A percentile compares a stretch with the other conserved stretches of the same genome.
phyloP scores from a whole-genome alignment of 2,888 invertebrate genomes.

The Zygaena filipendulae region DNA sequence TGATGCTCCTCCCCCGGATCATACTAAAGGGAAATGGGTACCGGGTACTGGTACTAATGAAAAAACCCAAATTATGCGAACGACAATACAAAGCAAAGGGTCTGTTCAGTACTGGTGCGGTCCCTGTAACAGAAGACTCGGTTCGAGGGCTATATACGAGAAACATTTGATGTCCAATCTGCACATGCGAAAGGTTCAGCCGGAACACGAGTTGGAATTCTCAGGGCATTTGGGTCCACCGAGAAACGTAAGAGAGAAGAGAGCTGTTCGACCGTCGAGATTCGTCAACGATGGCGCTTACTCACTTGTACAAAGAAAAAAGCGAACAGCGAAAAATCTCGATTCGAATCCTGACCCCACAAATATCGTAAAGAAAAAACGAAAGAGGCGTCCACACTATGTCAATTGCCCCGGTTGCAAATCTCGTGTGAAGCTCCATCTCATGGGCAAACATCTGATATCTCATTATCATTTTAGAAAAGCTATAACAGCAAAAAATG shows the following conservation, averaged over 20 bases:
- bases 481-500: constrained; percentile 68
- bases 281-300: constrained; percentile 39
- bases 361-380: constrained; percentile 38
- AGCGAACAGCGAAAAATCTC: constrained; percentile 16
- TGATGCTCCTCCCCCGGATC: constrained; percentile 73
- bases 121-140: constrained; percentile 80
- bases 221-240: constrained; percentile 53
- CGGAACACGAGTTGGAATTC: constrained; percentile 76
- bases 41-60: constrained; percentile 73
- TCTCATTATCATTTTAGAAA: constrained; percentile 87
- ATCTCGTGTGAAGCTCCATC: constrained; percentile 72
- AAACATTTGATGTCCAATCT: constrained; percentile 80
- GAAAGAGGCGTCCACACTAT: constrained; percentile 68
- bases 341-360: constrained; percentile 10
- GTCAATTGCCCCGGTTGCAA: constrained; percentile 79
- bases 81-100: constrained; percentile 56
- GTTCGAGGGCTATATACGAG: constrained; percentile 79
- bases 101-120: constrained; percentile 81
- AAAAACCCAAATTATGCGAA: constrained; percentile 65
- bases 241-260: constrained; percentile 30
- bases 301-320: constrained; percentile 29
- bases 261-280: constrained; percentile 39
- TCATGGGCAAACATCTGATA: constrained; percentile 87
- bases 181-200: constrained; percentile 74
- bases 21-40: constrained; percentile 86